These are phyloP conservation scores for Lochmaea crataegi DNA, from an alignment of 2,888 invertebrate species.

Conservation along the genomic window DNA sequence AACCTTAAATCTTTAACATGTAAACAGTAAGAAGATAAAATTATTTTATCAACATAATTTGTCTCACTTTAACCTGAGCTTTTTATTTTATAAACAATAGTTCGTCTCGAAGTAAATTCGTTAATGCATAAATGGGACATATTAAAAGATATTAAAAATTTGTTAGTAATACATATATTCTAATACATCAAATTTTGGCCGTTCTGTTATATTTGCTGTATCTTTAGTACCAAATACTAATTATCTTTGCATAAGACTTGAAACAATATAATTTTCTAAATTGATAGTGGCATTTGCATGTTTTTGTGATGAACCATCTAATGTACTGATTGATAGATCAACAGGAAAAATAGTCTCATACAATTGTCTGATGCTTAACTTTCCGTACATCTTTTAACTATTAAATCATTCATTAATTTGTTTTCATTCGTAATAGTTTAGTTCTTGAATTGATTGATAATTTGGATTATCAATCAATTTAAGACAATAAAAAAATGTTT, in stretches of 20 bases:
- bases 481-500: no score
- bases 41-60: neutral
- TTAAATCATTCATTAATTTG: no score
- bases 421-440: no score
- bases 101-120: neutral
- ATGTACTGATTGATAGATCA: no score
- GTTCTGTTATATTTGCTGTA: neutral
- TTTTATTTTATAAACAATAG: neutral
- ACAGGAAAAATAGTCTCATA: no score
- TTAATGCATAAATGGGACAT: neutral
- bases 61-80: neutral
- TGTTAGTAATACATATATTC: neutral
- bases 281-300: neutral
- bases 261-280: neutral
- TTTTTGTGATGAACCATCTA: neutral
- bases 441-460: no score
- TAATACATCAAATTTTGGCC: neutral
- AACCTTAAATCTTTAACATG: conserved; percentile 8
- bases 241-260: neutral
- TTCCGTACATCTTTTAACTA: no score
- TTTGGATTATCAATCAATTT: no score
- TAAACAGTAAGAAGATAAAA: conserved; percentile 8
- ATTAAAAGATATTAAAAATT: neutral
- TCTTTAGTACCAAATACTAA: neutral
- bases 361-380: no score